These are phyloP conservation scores for Conus betulinus DNA, from an alignment of 1,140 invertebrate species.

Conservation along the genomic window DNA sequence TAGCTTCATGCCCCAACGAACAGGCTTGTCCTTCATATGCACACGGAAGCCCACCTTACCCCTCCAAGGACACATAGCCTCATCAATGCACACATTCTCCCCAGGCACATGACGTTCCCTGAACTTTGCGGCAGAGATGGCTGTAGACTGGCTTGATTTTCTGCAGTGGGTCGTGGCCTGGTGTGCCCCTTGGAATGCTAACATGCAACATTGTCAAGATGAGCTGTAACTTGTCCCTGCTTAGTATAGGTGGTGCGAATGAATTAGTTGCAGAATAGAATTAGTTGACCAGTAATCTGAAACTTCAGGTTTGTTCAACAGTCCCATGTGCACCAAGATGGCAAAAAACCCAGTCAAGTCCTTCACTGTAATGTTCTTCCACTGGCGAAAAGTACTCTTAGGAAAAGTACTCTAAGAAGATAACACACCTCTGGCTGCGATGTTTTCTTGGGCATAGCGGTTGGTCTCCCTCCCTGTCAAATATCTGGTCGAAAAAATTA, in stretches of 20 bases:
- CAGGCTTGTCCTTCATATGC: not conserved
- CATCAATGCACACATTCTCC: not conserved
- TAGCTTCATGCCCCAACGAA: not conserved
- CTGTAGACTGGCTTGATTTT: not conserved
- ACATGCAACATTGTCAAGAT: not conserved
- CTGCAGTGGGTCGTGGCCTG: not conserved
- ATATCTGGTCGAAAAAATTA: no score
- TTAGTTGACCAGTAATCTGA: conserved; percentile 3
- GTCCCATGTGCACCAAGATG: conserved; percentile 6
- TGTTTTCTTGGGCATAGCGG: no score
- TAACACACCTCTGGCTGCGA: no score
- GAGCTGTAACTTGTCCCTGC: not conserved
- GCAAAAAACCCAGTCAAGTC: not conserved
- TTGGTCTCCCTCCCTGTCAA: no score
- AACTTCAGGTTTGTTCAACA: not conserved
- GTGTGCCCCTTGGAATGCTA: not conserved
- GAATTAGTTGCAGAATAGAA: not conserved
- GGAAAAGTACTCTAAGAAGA: no score
- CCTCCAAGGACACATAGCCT: not conserved
- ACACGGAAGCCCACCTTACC: not conserved
- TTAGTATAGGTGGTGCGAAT: not conserved
- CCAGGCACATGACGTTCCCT: not conserved
- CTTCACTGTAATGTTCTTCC: not conserved
- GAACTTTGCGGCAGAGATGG: not conserved
- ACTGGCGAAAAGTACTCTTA: no score